These are phyloP conservation scores for Pardosa pseudoannulata DNA, from an alignment of 2,888 invertebrate genomes.

Conservation along the genomic window DNA sequence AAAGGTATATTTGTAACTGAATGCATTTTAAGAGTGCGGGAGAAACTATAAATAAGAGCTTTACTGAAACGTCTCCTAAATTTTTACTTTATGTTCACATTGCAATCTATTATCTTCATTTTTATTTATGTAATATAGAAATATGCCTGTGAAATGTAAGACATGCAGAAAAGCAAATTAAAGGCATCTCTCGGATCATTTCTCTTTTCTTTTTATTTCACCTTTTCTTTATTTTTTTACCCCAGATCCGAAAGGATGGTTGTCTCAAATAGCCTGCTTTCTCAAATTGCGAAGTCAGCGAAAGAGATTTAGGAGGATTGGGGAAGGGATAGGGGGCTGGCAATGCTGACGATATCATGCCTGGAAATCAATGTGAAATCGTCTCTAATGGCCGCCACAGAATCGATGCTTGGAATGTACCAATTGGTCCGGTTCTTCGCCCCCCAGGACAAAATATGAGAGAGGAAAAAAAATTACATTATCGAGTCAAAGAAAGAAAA, in stretches of 20 bases:
- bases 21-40: no score
- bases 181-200: neutral
- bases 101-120: no score
- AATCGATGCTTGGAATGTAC: slow-evolving; percentile 37
- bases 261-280: neutral
- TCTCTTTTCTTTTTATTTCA: neutral
- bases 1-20: no score
- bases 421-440: slow-evolving; percentile 31
- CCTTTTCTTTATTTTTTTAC: no score
- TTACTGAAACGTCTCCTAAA: no score
- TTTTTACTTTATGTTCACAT: no score
- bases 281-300: slow-evolving; percentile 18
- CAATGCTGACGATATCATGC: slow-evolving; percentile 33
- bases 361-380: slow-evolving; percentile 49
- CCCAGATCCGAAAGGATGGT: neutral
- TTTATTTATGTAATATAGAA: no score
- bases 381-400: slow-evolving; percentile 26
- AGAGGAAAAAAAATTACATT: neutral
- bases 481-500: slow-evolving; percentile 20
- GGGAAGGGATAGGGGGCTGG: neutral
- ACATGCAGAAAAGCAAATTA: neutral
- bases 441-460: neutral
- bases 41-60: no score
- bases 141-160: no score
- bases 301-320: neutral